Percentiles rank a stretch among this genome's conserved stretches.
Conservation (phyloP, 2,797 vertebrate genomes). For the Harpagifer antarcticus region DNA sequence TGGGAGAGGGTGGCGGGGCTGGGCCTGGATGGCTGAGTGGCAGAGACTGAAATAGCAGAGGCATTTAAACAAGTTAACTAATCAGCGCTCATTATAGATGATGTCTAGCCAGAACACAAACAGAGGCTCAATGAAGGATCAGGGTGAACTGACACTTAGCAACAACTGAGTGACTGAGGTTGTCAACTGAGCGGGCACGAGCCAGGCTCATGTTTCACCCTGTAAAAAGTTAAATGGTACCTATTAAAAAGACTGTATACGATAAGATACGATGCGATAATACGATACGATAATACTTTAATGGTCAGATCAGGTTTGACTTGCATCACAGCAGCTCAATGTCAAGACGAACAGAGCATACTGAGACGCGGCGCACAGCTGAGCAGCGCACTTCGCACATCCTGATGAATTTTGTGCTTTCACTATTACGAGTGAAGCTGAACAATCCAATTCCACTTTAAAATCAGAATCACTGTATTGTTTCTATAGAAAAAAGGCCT, state of each 20-base stretch:
- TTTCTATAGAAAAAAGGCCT: no score
- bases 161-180: conserved; percentile 68
- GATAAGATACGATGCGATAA: no score
- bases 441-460: no score
- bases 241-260: conserved; percentile 37
- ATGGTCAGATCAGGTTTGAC: no score
- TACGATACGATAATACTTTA: no score
- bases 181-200: conserved; percentile 38
- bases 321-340: no score
- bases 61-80: conserved; percentile 84
- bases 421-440: no score
- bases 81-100: conserved; percentile 85
- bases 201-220: conserved; percentile 29
- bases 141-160: conserved; percentile 67
- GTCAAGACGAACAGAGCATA: no score
- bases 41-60: conserved; percentile 78
- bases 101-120: conserved; percentile 87
- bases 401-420: no score
- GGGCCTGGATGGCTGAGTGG: conserved; percentile 43
- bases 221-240: conserved; percentile 35
- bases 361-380: no score
- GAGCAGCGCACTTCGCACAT: no score
- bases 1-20: conserved; percentile 33
- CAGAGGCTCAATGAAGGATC: conserved; percentile 77
- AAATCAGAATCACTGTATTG: no score